Conservation (phyloP, 1,140 invertebrate genomes). For the Coboldia fuscipes region DNA sequence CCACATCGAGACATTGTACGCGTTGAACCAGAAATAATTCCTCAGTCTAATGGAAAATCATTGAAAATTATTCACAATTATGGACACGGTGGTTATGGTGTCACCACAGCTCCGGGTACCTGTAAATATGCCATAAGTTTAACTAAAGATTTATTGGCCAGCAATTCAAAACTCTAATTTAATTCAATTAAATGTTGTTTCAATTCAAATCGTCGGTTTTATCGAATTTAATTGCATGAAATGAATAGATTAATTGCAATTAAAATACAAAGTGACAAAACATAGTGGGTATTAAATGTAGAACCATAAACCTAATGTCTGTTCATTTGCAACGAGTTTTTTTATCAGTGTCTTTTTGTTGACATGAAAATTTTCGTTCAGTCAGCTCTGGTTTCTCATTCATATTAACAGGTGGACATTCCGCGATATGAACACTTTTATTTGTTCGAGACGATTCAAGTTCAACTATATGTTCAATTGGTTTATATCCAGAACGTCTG, state of each 20-base stretch:
- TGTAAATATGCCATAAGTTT: conserved; percentile 47
- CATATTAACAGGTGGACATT: conserved; percentile 16
- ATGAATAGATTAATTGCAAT: too few relatives aligned
- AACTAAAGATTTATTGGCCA: conserved; percentile 32
- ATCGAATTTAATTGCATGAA: too few relatives aligned
- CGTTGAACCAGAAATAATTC: conserved; percentile 40
- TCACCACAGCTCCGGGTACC: conserved; percentile 71
- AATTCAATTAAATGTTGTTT: too few relatives aligned
- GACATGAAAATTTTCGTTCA: too few relatives aligned
- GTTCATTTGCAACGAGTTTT: too few relatives aligned
- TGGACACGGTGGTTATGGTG: conserved; percentile 80
- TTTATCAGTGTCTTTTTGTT: too few relatives aligned
- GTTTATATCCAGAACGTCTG: conserved; percentile 5
- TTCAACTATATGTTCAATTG: conserved; percentile 13
- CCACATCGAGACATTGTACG: conserved; percentile 56
- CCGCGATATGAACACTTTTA: conserved; percentile 14
- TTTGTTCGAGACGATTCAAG: conserved; percentile 13
- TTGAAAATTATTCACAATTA: conserved; percentile 72
- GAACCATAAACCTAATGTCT: too few relatives aligned
- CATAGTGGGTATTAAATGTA: too few relatives aligned
- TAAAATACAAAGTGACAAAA: too few relatives aligned
- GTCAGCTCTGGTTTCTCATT: conserved; percentile 9
- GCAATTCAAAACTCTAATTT: too few relatives aligned
- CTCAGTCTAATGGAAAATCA: conserved; percentile 13
- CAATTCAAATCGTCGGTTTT: too few relatives aligned